Evolutionary conservation across 1,140 invertebrate species (phyloP).

Genomic region (Panonychus citri): DNA sequence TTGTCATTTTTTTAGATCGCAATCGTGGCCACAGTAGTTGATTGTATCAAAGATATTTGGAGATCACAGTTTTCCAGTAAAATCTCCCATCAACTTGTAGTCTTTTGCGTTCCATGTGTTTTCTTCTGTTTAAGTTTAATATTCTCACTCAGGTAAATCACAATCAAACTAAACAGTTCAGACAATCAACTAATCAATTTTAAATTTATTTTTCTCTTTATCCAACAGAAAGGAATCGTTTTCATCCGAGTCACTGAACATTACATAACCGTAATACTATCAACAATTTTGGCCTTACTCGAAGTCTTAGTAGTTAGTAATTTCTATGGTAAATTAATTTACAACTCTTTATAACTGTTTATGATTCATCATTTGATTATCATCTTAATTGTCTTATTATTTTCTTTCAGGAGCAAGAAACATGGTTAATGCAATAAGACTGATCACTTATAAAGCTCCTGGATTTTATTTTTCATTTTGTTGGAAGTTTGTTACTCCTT

Average conservation of each 20-base stretch:
- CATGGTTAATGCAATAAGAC: not conserved
- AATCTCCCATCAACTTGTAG: not conserved
- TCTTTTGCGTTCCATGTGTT: not conserved
- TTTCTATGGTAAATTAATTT: conserved; percentile 2
- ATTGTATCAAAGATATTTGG: not conserved
- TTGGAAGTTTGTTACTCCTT: not conserved
- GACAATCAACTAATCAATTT: not conserved
- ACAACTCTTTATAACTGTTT: not conserved
- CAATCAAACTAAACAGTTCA: too few species aligned
- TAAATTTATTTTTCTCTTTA: not conserved
- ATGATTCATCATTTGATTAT: too few species aligned
- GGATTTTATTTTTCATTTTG: not conserved
- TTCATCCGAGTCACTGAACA: not conserved
- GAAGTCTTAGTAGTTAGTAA: not conserved
- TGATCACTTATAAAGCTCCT: not conserved
- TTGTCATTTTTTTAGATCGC: not conserved
- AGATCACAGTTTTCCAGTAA: not conserved
- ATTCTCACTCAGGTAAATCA: not conserved
- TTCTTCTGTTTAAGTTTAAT: not conserved
- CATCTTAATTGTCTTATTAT: not conserved
- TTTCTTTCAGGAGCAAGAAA: not conserved
- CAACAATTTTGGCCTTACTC: not conserved
- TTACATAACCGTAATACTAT: not conserved
- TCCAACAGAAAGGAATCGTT: not conserved
- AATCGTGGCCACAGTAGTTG: not conserved